A percentile compares a stretch with the other conserved stretches of the same genome.
Evolutionary conservation across 2,888 invertebrate genomes (phyloP).

Genomic region (Melinopterus prodromus): DNA sequence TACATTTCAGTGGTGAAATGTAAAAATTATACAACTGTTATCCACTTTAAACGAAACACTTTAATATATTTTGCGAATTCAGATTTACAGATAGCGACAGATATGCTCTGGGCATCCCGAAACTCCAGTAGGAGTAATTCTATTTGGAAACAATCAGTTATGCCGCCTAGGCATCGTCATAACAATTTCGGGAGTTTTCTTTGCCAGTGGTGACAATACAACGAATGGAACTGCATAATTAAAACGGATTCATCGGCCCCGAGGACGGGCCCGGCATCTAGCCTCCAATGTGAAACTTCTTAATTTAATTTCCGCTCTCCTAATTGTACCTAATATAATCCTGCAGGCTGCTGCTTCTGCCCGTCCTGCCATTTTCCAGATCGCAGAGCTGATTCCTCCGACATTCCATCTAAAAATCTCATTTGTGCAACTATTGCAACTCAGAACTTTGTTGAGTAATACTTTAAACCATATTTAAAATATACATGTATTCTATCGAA

Average conservation of each 20-base stretch:
- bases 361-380: neutral
- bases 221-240: neutral
- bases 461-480: too few species aligned
- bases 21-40: too few species aligned
- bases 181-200: neutral
- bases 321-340: conserved; percentile 4
- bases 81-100: neutral
- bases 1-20: too few species aligned
- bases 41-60: too few species aligned
- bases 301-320: neutral
- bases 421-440: neutral
- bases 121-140: neutral
- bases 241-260: neutral
- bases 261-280: neutral
- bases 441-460: neutral
- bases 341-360: neutral
- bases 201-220: neutral
- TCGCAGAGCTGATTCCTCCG: neutral
- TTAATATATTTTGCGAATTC: neutral
- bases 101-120: neutral
- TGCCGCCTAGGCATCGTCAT: neutral
- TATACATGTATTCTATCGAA: too few species aligned
- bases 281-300: neutral
- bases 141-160: neutral
- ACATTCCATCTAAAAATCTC: neutral